Evolutionary conservation across 2,113 vertebrate species (phyloP).

Genomic region (Anseranas semipalmata): DNA sequence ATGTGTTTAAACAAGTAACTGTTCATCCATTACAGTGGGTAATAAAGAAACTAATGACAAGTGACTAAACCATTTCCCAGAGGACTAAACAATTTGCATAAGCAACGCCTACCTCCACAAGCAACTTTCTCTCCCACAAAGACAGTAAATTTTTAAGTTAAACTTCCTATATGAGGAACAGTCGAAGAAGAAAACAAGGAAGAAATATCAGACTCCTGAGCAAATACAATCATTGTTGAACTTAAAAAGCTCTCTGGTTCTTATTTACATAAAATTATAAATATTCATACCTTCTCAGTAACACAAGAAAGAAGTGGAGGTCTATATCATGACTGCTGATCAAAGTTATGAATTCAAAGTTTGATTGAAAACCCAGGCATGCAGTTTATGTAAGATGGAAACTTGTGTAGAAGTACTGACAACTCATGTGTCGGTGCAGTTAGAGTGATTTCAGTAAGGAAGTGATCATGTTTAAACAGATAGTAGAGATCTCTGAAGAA

Average conservation of each 20-base stretch:
- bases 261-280: not conserved
- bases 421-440: not conserved
- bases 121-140: not conserved
- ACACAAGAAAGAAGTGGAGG: not conserved
- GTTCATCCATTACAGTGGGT: not conserved
- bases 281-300: not conserved
- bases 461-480: not conserved
- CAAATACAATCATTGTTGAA: not conserved
- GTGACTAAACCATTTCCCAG: not conserved
- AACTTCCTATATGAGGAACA: not conserved
- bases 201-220: not conserved
- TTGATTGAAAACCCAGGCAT: not conserved
- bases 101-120: not conserved
- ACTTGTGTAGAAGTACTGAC: not conserved
- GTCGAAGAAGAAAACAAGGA: not conserved
- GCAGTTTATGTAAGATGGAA: not conserved
- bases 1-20: not conserved
- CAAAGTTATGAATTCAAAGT: not conserved
- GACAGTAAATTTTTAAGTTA: not conserved
- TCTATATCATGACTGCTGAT: not conserved
- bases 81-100: constrained; percentile 13
- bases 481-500: not conserved
- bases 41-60: constrained; percentile 12
- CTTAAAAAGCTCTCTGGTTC: not conserved
- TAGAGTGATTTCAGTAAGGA: not conserved